Evolutionary conservation across 2,113 vertebrate genomes (phyloP).

Genomic region (Elephas maximus): DNA sequence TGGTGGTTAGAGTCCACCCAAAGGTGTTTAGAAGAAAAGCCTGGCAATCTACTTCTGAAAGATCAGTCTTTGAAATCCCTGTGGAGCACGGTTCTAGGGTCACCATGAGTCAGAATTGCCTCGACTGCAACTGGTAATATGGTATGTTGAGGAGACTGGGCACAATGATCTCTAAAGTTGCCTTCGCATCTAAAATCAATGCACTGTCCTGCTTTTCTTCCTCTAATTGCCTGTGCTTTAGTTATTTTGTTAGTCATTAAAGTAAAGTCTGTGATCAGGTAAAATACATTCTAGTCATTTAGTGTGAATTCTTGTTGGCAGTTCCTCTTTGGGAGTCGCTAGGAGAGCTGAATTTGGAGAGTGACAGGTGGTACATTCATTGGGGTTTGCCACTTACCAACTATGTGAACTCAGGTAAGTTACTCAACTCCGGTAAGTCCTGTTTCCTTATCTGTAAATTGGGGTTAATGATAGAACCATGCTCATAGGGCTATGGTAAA

Average conservation of each 20-base stretch:
- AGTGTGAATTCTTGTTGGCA: not conserved
- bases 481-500: not conserved
- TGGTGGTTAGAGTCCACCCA: not conserved
- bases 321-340: not conserved
- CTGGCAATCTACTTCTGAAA: not conserved
- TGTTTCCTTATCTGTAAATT: not conserved
- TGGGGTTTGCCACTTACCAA: not conserved
- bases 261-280: not conserved
- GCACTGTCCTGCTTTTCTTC: not conserved
- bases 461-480: not conserved
- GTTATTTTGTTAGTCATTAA: not conserved
- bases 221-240: not conserved
- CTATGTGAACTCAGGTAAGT: not conserved
- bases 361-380: not conserved
- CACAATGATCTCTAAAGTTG: not conserved
- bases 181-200: not conserved
- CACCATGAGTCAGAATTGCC: not conserved
- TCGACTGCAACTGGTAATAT: not conserved
- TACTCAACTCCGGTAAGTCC: not conserved
- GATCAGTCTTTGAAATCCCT: not conserved
- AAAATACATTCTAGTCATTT: not conserved
- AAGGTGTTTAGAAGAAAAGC: not conserved
- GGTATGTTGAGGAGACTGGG: not conserved
- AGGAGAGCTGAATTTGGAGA: not conserved
- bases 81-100: not conserved